phyloP scores from a whole-genome alignment of 2,113 vertebrate genomes.

The Hyaena hyaena region DNA sequence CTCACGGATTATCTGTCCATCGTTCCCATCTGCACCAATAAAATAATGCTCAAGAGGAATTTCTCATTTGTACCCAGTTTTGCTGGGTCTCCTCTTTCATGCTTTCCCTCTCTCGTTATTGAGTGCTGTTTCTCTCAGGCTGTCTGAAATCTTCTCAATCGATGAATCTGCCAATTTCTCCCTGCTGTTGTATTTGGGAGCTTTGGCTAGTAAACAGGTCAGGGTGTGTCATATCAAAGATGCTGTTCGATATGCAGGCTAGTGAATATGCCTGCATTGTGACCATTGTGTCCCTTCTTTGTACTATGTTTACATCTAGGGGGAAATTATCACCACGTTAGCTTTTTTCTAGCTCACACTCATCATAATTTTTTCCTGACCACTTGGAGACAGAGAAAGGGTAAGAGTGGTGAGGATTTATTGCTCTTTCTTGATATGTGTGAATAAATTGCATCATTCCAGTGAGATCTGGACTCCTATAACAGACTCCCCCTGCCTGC shows the following conservation, averaged over 20 bases:
- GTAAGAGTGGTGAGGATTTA: conserved; percentile 51
- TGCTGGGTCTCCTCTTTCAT: conserved; percentile 5
- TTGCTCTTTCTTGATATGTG: conserved; percentile 41
- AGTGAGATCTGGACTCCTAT: conserved; percentile 53
- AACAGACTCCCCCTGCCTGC: conserved; percentile 33
- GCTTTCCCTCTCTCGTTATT: background rate
- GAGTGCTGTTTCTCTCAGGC: background rate
- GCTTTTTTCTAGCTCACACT: background rate
- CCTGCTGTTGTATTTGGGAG: background rate
- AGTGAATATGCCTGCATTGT: background rate
- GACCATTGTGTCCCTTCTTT: background rate
- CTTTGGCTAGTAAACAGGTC: background rate
- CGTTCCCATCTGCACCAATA: background rate
- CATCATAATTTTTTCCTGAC: conserved; percentile 10
- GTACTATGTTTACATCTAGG: background rate
- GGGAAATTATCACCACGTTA: background rate
- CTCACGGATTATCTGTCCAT: conserved; percentile 39
- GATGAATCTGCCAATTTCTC: background rate
- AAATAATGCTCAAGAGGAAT: conserved; percentile 38
- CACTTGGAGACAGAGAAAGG: background rate
- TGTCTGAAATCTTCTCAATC: conserved; percentile 52
- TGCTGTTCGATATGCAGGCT: background rate
- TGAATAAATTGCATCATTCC: conserved; percentile 60
- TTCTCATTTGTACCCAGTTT: conserved; percentile 57
- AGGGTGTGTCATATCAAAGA: background rate